These are phyloP conservation scores for Pseudochaenichthys georgianus DNA, from an alignment of 2,797 vertebrate species.

Conservation along the genomic window DNA sequence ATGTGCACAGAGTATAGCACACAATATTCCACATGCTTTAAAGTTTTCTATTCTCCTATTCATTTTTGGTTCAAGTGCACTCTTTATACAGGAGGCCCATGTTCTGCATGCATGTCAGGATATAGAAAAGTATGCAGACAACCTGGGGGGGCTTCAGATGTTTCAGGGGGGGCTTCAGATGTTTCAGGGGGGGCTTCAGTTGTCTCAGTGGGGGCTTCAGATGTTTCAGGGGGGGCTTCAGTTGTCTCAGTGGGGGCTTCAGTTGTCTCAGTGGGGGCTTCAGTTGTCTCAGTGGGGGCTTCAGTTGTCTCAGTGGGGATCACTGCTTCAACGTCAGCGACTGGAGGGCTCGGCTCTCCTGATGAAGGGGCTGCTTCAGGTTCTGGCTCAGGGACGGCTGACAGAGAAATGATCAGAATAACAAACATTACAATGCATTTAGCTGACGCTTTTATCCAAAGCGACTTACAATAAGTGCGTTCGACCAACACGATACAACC, in stretches of 20 bases:
- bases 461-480: too few relatives aligned
- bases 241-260: too few relatives aligned
- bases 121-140: slow-evolving; percentile 24
- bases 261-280: too few relatives aligned
- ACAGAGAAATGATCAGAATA: slow-evolving; percentile 9
- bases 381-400: slow-evolving; percentile 62
- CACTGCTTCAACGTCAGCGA: slow-evolving; percentile 31
- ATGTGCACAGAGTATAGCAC: background rate
- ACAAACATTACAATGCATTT: background rate
- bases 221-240: too few relatives aligned
- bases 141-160: slow-evolving; percentile 68
- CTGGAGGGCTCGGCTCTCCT: slow-evolving; percentile 30
- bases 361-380: slow-evolving; percentile 38
- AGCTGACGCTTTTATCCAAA: too few relatives aligned
- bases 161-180: slow-evolving; percentile 43
- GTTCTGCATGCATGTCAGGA: slow-evolving; percentile 8
- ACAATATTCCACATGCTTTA: background rate
- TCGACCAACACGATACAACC: too few relatives aligned
- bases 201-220: slow-evolving; percentile 17
- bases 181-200: too few relatives aligned
- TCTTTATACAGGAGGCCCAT: slow-evolving; percentile 36
- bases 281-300: slow-evolving; percentile 53
- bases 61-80: background rate
- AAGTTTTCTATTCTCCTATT: background rate
- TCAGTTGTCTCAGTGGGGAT: too few relatives aligned